phyloP scores from a whole-genome alignment of 2,888 invertebrate species.

The Orchesella flavescens region DNA sequence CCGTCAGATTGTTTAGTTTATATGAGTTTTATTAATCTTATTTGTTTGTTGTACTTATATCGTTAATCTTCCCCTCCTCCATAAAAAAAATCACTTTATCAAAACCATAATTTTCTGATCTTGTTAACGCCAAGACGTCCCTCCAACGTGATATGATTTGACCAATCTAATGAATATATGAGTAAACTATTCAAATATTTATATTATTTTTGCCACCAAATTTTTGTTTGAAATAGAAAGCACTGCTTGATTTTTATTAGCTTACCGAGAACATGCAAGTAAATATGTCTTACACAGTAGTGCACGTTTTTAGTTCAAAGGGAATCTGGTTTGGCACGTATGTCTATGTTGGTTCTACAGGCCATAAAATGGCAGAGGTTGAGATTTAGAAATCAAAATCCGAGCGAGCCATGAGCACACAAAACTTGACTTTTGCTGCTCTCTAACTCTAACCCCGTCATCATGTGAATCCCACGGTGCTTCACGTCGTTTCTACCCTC shows the following conservation, averaged over 20 bases:
- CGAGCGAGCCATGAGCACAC: slow-evolving; percentile 20
- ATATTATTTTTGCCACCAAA: no score
- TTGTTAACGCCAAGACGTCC: no score
- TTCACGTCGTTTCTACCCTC: background rate
- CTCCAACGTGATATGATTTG: background rate
- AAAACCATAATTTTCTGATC: background rate
- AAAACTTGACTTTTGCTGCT: slow-evolving; percentile 18
- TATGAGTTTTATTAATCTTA: slow-evolving; percentile 1
- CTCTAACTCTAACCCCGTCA: background rate
- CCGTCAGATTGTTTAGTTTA: background rate
- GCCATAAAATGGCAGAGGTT: no score
- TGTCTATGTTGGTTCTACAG: no score
- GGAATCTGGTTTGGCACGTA: no score
- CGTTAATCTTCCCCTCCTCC: background rate
- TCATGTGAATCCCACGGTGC: background rate
- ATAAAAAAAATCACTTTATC: background rate
- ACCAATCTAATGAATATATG: background rate
- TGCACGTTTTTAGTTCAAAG: no score
- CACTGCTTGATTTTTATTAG: no score
- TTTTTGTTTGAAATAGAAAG: no score
- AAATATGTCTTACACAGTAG: no score
- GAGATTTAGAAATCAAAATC: no score
- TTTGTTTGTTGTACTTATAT: background rate
- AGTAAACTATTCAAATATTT: no score
- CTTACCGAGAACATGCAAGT: no score